These are phyloP conservation scores for Drosophila barbarae DNA, from an alignment of 2,888 invertebrate genomes.

Conservation along the genomic window DNA sequence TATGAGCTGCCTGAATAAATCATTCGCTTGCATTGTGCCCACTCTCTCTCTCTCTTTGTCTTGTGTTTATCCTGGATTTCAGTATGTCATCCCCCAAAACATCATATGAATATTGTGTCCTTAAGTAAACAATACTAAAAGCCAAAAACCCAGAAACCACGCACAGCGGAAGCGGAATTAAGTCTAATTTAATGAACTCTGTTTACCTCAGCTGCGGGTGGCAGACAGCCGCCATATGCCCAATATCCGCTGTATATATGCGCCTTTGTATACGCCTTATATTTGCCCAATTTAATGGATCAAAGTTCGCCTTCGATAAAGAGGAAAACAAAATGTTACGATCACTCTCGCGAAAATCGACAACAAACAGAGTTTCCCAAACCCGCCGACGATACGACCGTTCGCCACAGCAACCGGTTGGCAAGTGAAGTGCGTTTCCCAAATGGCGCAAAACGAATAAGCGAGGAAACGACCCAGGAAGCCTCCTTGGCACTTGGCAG, in stretches of 20 bases:
- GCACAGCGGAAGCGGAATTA: constrained; percentile 25
- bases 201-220: constrained; percentile 29
- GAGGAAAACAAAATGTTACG: background rate
- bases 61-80: background rate
- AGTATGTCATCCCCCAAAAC: background rate
- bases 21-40: constrained; percentile 25
- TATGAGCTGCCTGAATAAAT: constrained; percentile 43
- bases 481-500: background rate
- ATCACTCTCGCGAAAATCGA: constrained; percentile 2
- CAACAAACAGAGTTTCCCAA: background rate
- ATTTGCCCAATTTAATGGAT: constrained; percentile 2
- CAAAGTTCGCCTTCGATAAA: background rate
- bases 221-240: constrained; percentile 21
- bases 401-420: constrained; percentile 39
- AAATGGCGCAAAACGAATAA: background rate
- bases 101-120: constrained; percentile 8
- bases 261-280: background rate
- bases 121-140: constrained; percentile 10
- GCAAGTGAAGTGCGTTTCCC: constrained; percentile 30
- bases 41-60: background rate
- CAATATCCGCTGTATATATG: constrained; percentile 1
- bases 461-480: background rate
- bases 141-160: background rate
- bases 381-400: constrained; percentile 13
- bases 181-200: constrained; percentile 26